A percentile compares a stretch with the other conserved stretches of the same genome.
Evolutionary conservation across 2,888 invertebrate genomes (phyloP).

Genomic region (Girardia tigrina): DNA sequence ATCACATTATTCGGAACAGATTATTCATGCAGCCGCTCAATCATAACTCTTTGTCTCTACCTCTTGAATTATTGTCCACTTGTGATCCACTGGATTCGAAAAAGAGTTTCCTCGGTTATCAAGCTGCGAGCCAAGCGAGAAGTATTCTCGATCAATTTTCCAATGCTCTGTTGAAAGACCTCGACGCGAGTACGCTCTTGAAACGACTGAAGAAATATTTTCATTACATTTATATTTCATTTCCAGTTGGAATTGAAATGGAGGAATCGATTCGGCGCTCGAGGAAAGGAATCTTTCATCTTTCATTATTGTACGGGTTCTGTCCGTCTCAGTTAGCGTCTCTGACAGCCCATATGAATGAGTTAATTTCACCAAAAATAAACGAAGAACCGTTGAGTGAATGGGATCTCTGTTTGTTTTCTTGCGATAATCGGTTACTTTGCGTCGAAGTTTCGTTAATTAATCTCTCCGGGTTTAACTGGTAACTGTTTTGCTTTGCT

Average conservation of each 20-base stretch:
- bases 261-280: not conserved
- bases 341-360: not conserved
- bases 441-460: not conserved
- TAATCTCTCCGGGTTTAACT: no score
- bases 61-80: not conserved
- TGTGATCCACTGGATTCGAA: constrained; percentile 10
- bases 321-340: not conserved
- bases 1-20: constrained; percentile 2
- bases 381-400: not conserved
- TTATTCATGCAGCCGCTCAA: not conserved
- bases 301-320: constrained; percentile 28
- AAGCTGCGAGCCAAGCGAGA: not conserved
- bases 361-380: not conserved
- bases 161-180: not conserved
- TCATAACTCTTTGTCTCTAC: not conserved
- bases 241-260: constrained; percentile 9
- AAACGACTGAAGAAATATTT: not conserved
- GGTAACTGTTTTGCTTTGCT: no score
- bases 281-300: constrained; percentile 27
- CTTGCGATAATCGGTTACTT: not conserved
- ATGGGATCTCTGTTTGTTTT: not conserved
- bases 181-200: not conserved
- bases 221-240: not conserved
- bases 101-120: not conserved
- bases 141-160: not conserved